These are phyloP conservation scores for Embiotoca jacksoni DNA, from an alignment of 2,113 vertebrate genomes.

Conservation along the genomic window DNA sequence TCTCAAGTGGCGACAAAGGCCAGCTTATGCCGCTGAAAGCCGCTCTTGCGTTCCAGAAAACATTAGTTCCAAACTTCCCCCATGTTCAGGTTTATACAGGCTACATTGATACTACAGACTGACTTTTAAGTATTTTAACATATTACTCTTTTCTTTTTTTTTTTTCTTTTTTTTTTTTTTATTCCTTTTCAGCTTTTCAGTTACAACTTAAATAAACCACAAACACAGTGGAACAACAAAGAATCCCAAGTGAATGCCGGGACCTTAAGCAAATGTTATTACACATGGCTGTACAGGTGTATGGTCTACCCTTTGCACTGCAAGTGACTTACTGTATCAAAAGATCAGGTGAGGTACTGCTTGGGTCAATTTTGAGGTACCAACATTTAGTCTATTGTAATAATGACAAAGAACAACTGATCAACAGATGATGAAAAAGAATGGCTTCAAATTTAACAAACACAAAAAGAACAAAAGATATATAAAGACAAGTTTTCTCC, in stretches of 20 bases:
- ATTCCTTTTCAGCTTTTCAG: slow-evolving; percentile 87
- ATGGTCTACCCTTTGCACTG: slow-evolving; percentile 77
- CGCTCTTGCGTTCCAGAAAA: slow-evolving; percentile 87
- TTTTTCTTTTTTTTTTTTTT: background rate
- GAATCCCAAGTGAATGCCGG: slow-evolving; percentile 79
- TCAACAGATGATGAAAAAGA: slow-evolving; percentile 76
- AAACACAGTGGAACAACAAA: slow-evolving; percentile 93
- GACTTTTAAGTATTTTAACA: slow-evolving; percentile 74
- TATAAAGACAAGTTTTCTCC: slow-evolving; percentile 86
- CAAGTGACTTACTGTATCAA: slow-evolving; percentile 81
- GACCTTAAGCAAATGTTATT: slow-evolving; percentile 76
- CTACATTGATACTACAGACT: slow-evolving; percentile 92
- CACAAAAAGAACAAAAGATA: slow-evolving; percentile 63
- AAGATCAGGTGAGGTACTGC: slow-evolving; percentile 90
- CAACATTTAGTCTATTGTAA: slow-evolving; percentile 84
- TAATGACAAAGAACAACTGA: slow-evolving; percentile 76
- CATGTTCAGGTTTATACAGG: slow-evolving; percentile 89
- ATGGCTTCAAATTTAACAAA: slow-evolving; percentile 68
- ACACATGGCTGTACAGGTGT: slow-evolving; percentile 84
- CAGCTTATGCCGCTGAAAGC: slow-evolving; percentile 99
- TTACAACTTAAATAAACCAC: slow-evolving; percentile 88
- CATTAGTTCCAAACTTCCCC: slow-evolving; percentile 91
- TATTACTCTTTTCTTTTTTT: slow-evolving; percentile 80
- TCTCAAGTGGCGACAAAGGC: slow-evolving; percentile 99
- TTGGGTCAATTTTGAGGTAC: slow-evolving; percentile 91